Percentiles rank a stretch among this genome's conserved stretches.
Conservation (phyloP, 2,797 vertebrate genomes). For the Thunnus albacares region DNA sequence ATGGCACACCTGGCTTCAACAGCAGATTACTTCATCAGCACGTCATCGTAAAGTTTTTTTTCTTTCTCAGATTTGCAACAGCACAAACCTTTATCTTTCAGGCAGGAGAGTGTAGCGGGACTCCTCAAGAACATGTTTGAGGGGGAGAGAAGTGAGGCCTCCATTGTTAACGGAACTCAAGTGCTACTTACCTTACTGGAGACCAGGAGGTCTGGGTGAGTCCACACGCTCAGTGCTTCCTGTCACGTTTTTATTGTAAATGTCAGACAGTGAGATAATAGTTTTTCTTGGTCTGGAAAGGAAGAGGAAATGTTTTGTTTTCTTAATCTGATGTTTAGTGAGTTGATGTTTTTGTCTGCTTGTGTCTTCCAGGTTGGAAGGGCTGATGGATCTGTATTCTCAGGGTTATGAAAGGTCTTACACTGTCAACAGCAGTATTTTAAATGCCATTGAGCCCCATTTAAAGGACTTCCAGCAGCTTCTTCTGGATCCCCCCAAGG, state of each 20-base stretch:
- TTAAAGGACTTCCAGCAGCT: slow-evolving; percentile 98
- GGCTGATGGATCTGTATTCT: slow-evolving; percentile 96
- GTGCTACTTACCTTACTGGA: slow-evolving; percentile 96
- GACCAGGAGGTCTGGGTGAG: slow-evolving; percentile 93
- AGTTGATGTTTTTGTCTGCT: slow-evolving; percentile 6
- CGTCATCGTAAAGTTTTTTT: neutral
- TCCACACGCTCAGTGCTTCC: neutral
- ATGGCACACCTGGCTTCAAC: neutral
- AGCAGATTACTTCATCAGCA: neutral
- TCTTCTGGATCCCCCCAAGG: slow-evolving; percentile 95
- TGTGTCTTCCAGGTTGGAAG: slow-evolving; percentile 89
- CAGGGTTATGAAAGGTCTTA: slow-evolving; percentile 96
- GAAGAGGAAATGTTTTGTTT: neutral
- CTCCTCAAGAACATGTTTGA: slow-evolving; percentile 97
- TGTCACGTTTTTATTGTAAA: neutral
- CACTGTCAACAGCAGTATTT: slow-evolving; percentile 93
- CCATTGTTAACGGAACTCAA: slow-evolving; percentile 95
- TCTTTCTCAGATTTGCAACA: neutral
- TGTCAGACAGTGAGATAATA: too few species aligned
- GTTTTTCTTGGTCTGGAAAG: neutral
- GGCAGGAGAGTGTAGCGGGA: slow-evolving; percentile 94
- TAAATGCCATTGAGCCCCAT: slow-evolving; percentile 93
- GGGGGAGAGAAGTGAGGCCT: slow-evolving; percentile 91
- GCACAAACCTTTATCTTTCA: slow-evolving; percentile 63
- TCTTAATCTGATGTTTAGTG: neutral